Evolutionary conservation across 2,113 vertebrate genomes (phyloP), one percentile per base, ranked within the genome.

Genomic region (Salminus brasiliensis): DNA sequence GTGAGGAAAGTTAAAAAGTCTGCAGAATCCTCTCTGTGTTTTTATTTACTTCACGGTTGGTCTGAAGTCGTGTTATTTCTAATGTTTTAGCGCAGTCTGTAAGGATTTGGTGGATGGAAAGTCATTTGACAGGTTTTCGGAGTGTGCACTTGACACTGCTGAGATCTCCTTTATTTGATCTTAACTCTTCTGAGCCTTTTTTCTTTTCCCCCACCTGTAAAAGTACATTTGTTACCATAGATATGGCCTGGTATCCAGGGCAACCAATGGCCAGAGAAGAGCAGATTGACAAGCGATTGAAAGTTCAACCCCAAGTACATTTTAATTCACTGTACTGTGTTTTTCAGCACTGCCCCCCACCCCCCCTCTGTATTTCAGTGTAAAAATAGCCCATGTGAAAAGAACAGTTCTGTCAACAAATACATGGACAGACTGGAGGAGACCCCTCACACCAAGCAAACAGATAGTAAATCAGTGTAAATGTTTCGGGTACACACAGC

Each of bases 211-310:
- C 87, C 84, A 75, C 75, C 78, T 68, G 60, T 79, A 80, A 72
- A 84, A 81, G 87, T 88, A 78, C 85, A 87, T 86, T 91, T 89
- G 90, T 93, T 92, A 87, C 91, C 89, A 92, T 91, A 91, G 91
- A 82, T 82, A 83, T 82, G 27, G 47, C 80, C 78, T 87, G 88
- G 88, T 91, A 86, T 88, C 92, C 91, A 89, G 65, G 91, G 89
- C 85, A 89, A 91, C 89, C 27, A 63, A 88, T 83, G 72, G 82
- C 71, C 34, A 52, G 76, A 78, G 81, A 85, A 87, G 84, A 82
- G 52, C 71, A 88, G 81, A 81, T 15, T 30, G 79, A 68, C 68
- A 66, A 57, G 47, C 72, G 52, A 72, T 63, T 52, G 68, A 41
- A 81, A 76, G 59, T 72, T 45, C 67, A 67, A 69, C 45, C 30